Base-by-base conservation (phyloP, 2,888 invertebrate genomes). In the Drosophila merina region DNA sequence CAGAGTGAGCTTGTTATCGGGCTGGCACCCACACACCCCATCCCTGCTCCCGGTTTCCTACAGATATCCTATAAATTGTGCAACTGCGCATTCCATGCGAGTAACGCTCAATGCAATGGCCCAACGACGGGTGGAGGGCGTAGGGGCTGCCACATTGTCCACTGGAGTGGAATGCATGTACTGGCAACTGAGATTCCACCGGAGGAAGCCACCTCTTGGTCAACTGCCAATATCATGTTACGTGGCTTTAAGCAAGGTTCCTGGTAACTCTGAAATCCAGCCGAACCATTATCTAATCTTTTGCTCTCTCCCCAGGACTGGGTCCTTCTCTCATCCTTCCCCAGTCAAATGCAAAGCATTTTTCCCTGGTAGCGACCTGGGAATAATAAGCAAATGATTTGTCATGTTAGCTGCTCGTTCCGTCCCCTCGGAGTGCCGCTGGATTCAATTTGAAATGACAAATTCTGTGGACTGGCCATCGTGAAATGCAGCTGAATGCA, bases 71-170 rank as follows among this genome's bases (percentile, higher is more conserved):
- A 80, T 84, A 82, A 86, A 86, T 84, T 86, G 76, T 77, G 71
- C 84, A 80, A 76, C 70, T 86, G 81, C 78, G 81, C 81, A 80
- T 86, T 86, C 78, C 84, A 71, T 76, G 74, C 68, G 85, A 84
- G 45, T 84, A 81, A 77, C 75, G 47, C 69, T 64, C 69, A 86
- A 70, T 72, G 69, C 57, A 57, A n/a, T 8, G 42, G n/a, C 33
- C 33, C 33, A 3, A 10, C 8, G 8, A 8, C 20, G 33, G 33
- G 1, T 0, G 2, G 12, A n/a, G 36, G 36, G 25, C 10, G 30
- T 7, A 38, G 68, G 59, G 36, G 42, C 45, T 55, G 72, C 54
- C 38, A 57, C 76, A 79, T 73, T 73, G 81, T 77, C 67, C 78
- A 72, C 57, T 79, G 62, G 48, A 72, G 58, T 78, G 84, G 66